phyloP scores from a whole-genome alignment of 2,888 invertebrate species.

The Troides aeacus region DNA sequence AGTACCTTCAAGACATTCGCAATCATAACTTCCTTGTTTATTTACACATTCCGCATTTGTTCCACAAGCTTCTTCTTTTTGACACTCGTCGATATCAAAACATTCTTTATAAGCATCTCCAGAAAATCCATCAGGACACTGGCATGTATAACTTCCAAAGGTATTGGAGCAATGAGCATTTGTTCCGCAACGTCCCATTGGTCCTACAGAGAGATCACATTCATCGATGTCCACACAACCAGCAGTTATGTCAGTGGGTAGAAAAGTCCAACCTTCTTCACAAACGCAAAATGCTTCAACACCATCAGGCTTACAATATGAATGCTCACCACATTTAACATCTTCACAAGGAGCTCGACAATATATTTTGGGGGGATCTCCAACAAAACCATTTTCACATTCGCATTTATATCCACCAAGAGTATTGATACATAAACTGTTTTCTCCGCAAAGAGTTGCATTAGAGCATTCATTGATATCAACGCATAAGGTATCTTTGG shows the following conservation, averaged over 20 bases:
- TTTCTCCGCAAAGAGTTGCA: conserved; percentile 83
- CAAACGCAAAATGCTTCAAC: conserved; percentile 95
- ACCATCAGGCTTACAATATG: conserved; percentile 93
- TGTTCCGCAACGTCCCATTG: conserved; percentile 87
- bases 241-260: conserved; percentile 92
- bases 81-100: conserved; percentile 91
- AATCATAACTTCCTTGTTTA: conserved; percentile 86
- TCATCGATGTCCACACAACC: conserved; percentile 96
- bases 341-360: conserved; percentile 96
- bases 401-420: conserved; percentile 90
- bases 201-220: conserved; percentile 88
- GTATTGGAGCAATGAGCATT: conserved; percentile 90
- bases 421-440: conserved; percentile 88
- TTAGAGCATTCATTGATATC: conserved; percentile 90
- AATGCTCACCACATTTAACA: conserved; percentile 92
- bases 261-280: conserved; percentile 95
- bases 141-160: conserved; percentile 89
- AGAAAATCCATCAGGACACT: conserved; percentile 90
- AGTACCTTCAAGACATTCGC: conserved; percentile 90
- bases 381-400: conserved; percentile 90
- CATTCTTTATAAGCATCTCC: conserved; percentile 92
- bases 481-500: conserved; percentile 87
- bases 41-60: conserved; percentile 90
- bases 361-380: conserved; percentile 87
- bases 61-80: conserved; percentile 86